Conservation (phyloP, 2,113 vertebrate species). For the Podiceps cristatus region DNA sequence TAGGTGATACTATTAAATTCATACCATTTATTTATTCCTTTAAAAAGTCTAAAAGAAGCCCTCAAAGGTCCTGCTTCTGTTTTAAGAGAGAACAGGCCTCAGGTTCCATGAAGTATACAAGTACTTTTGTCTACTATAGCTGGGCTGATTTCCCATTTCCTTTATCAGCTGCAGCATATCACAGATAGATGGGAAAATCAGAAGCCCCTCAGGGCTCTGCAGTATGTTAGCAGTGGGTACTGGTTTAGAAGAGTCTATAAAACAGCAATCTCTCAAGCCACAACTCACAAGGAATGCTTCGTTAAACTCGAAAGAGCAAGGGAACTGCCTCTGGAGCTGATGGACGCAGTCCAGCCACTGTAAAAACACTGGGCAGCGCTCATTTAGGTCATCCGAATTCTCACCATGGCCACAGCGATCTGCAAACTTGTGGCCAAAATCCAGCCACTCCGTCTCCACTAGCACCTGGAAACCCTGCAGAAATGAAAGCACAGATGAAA, state of each 20-base stretch:
- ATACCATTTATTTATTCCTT: background rate
- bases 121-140: background rate
- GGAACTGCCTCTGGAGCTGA: slow-evolving; percentile 98
- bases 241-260: background rate
- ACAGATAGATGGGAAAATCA: background rate
- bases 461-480: slow-evolving; percentile 96
- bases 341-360: slow-evolving; percentile 99
- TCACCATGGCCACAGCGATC: slow-evolving; percentile 98
- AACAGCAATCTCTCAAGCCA: background rate
- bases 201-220: background rate
- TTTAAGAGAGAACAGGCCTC: background rate
- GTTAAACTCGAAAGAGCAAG: slow-evolving; percentile 98
- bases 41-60: background rate
- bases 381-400: slow-evolving; percentile 93
- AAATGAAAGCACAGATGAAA: background rate
- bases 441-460: slow-evolving; percentile 96
- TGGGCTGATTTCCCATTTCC: background rate
- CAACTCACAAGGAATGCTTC: slow-evolving; percentile 97
- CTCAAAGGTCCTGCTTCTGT: background rate
- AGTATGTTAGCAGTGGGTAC: background rate
- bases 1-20: background rate
- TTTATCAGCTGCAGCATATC: background rate
- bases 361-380: slow-evolving; percentile 96
- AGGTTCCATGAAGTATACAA: background rate
- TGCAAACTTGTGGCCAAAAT: slow-evolving; percentile 98